A percentile compares a stretch with the other conserved stretches of the same genome.
Conservation (phyloP, 2,797 vertebrate genomes). For the Chaetophractus vellerosus region DNA sequence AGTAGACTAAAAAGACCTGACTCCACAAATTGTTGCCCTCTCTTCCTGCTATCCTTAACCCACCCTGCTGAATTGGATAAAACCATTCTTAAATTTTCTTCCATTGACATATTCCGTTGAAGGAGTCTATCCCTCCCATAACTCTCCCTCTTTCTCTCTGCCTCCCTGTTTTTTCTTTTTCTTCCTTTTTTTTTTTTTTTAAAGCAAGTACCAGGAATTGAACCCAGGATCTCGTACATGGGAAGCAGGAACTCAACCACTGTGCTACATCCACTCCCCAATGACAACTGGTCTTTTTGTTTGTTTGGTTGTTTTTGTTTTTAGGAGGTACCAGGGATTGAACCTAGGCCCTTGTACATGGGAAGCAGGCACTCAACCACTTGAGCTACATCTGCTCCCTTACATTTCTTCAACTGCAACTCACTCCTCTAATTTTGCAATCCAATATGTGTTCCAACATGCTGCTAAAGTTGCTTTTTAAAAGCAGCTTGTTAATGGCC, state of each 20-base stretch:
- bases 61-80: background rate
- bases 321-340: no score
- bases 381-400: background rate
- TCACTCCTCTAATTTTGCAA: background rate
- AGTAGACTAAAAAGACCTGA: background rate
- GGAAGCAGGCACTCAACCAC: no score
- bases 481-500: constrained; percentile 24
- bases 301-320: no score
- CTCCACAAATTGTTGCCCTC: background rate
- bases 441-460: background rate
- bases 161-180: background rate
- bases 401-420: background rate
- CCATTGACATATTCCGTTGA: background rate
- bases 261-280: no score
- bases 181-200: no score
- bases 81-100: background rate
- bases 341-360: no score
- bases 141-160: background rate
- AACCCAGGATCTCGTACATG: no score
- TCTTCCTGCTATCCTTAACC: background rate
- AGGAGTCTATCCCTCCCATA: background rate
- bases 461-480: background rate
- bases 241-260: no score
- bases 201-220: no score
- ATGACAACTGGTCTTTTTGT: no score